These are phyloP conservation scores for Pyrgus malvae DNA, from an alignment of 2,888 invertebrate genomes.

Conservation along the genomic window DNA sequence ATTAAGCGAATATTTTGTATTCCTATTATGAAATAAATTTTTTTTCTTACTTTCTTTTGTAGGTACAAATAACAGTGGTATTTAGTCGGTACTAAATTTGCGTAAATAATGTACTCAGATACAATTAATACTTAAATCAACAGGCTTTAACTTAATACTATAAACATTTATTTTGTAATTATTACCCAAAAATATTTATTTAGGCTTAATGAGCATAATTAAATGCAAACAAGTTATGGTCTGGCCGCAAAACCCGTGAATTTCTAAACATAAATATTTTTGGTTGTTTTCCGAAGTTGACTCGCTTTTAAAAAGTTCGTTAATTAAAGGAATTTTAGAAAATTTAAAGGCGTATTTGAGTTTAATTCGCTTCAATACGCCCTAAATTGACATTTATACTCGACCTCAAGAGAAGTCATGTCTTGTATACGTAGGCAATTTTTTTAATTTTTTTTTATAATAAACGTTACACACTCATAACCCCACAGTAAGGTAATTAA, in stretches of 20 bases:
- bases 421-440: too few relatives aligned
- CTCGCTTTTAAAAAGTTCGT: constrained; percentile 55
- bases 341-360: constrained; percentile 2
- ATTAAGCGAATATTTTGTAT: too few relatives aligned
- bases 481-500: too few relatives aligned
- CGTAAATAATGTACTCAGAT: not conserved
- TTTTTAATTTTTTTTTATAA: too few relatives aligned
- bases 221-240: not conserved
- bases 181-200: not conserved
- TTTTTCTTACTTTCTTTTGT: too few relatives aligned
- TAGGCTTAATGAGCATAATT: not conserved
- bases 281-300: constrained; percentile 37
- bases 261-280: constrained; percentile 39
- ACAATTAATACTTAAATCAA: too few relatives aligned
- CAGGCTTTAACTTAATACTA: not conserved
- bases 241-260: constrained; percentile 21
- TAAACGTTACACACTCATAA: too few relatives aligned
- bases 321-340: constrained; percentile 57
- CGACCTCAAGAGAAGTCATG: too few relatives aligned
- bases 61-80: too few relatives aligned
- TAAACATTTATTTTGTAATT: not conserved
- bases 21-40: too few relatives aligned
- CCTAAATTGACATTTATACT: too few relatives aligned
- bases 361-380: not conserved
- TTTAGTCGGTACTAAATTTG: not conserved